These are phyloP conservation scores for Nerophis ophidion DNA, from an alignment of 2,113 vertebrate species.

Conservation along the genomic window DNA sequence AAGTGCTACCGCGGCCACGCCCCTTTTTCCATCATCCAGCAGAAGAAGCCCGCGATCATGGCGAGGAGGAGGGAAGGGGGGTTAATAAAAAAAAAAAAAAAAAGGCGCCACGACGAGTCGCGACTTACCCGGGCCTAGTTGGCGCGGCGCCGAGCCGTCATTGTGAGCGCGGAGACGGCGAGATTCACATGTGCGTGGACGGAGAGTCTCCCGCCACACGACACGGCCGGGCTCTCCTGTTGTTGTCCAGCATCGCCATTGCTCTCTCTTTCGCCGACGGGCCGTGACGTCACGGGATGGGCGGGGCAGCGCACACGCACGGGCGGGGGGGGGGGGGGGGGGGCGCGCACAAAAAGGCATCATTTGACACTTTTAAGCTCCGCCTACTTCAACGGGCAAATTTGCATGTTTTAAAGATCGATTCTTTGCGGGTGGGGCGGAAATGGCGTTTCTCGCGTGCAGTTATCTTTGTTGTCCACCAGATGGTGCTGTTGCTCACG, in stretches of 20 bases:
- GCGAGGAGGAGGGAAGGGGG: neutral
- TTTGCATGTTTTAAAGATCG: no score
- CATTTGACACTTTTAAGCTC: no score
- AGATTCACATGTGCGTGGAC: neutral
- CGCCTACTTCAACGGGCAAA: no score
- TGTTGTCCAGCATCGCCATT: conserved; percentile 71
- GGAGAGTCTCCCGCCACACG: conserved; percentile 32
- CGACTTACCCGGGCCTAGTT: conserved; percentile 42
- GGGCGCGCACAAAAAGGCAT: no score
- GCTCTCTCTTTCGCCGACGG: conserved; percentile 54
- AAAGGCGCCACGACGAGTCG: neutral
- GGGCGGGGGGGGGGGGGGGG: neutral
- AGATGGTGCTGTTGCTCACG: no score
- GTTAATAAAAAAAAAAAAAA: neutral
- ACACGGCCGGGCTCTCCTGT: conserved; percentile 56
- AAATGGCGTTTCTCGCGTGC: no score
- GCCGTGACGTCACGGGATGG: conserved; percentile 58
- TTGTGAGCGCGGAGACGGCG: no score
- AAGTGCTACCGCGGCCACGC: conserved; percentile 62
- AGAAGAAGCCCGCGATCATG: neutral
- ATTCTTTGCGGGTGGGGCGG: no score
- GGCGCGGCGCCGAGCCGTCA: neutral
- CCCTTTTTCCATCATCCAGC: conserved; percentile 37
- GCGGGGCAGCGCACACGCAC: conserved; percentile 4
- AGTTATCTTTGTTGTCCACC: no score